Percentiles rank a stretch among this genome's conserved stretches.
phyloP scores from a whole-genome alignment of 2,797 vertebrate species.

The Anguilla pacifica region DNA sequence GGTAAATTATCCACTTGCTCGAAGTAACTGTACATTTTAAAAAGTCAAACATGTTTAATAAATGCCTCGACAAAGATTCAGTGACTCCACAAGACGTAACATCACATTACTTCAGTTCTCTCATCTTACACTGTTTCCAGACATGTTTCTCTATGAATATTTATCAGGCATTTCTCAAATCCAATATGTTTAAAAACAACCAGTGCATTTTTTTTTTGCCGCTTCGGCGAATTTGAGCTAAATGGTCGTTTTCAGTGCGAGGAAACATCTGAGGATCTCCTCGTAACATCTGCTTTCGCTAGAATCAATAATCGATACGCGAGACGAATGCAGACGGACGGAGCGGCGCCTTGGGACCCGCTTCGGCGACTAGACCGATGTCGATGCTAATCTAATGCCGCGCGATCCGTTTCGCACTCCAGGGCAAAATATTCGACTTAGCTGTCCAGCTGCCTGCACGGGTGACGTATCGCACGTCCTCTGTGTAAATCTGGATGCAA shows the following conservation, averaged over 20 bases:
- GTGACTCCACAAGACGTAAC: not conserved
- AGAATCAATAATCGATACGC: not conserved
- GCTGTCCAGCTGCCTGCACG: not conserved
- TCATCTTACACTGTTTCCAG: constrained; percentile 11
- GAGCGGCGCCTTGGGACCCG: not conserved
- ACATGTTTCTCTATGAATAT: not conserved
- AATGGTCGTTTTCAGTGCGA: not conserved
- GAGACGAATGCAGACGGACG: not conserved
- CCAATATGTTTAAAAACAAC: not conserved
- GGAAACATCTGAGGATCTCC: not conserved
- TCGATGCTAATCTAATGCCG: not conserved
- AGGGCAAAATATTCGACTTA: not conserved
- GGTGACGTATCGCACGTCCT: not conserved
- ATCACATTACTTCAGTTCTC: constrained; percentile 20
- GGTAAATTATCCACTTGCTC: not conserved
- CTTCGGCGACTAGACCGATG: not conserved
- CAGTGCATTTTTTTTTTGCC: not conserved
- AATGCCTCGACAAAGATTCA: not conserved
- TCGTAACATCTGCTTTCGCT: not conserved
- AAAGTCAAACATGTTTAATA: not conserved
- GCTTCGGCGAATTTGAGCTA: not conserved
- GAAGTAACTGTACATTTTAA: not conserved
- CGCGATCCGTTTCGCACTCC: not conserved
- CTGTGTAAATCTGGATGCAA: not conserved
- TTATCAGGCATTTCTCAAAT: not conserved